phyloP scores from a whole-genome alignment of 2,888 invertebrate genomes.

The Lymantria monacha region DNA sequence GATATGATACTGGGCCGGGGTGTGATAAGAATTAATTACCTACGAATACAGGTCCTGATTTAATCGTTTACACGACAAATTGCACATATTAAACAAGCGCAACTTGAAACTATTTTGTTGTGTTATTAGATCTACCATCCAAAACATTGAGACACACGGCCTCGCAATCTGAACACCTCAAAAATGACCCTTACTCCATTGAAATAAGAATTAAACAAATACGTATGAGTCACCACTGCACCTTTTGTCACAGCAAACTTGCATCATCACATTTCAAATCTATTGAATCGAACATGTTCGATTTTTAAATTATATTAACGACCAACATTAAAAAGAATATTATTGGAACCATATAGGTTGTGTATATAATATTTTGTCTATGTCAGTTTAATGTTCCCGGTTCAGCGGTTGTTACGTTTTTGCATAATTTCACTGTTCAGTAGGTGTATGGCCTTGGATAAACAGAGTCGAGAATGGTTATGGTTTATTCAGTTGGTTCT shows the following conservation, averaged over 20 bases:
- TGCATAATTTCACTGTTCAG: slow-evolving; percentile 52
- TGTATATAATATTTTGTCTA: slow-evolving; percentile 9
- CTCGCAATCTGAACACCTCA: slow-evolving; percentile 8
- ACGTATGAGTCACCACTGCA: slow-evolving; percentile 12
- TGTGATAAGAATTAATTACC: no score
- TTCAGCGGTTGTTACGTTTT: slow-evolving; percentile 44
- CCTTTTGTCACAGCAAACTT: slow-evolving; percentile 33
- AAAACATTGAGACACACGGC: slow-evolving; percentile 17
- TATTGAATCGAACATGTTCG: not conserved
- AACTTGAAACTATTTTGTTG: no score
- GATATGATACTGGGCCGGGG: no score
- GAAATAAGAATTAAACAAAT: slow-evolving; percentile 11
- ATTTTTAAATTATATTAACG: not conserved
- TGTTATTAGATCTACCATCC: not conserved
- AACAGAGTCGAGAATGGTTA: slow-evolving; percentile 35
- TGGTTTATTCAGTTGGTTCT: slow-evolving; percentile 57
- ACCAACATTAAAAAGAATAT: not conserved
- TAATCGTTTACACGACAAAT: no score
- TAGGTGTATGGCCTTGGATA: slow-evolving; percentile 44
- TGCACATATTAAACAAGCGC: no score
- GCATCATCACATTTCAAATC: slow-evolving; percentile 8
- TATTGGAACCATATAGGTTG: not conserved
- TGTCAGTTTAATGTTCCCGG: slow-evolving; percentile 42
- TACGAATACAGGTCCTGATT: no score
- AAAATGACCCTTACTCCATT: slow-evolving; percentile 14